A percentile compares a stretch with the other conserved stretches of the same genome.
phyloP scores from a whole-genome alignment of 1,140 invertebrate species.

The Drosophila willistoni region DNA sequence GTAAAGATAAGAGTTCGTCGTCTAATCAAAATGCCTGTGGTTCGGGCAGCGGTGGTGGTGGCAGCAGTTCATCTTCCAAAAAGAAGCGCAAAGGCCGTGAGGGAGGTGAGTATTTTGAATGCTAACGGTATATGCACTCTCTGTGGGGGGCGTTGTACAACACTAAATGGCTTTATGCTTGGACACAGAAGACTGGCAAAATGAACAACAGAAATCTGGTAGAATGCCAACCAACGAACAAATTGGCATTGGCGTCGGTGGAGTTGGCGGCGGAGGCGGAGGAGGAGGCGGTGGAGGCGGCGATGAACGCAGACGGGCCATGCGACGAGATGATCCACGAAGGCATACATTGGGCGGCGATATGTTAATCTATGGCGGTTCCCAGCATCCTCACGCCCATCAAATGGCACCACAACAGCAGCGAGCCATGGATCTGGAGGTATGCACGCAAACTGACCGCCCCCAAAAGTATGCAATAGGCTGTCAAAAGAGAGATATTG shows the following conservation, averaged over 20 bases:
- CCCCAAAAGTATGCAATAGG: no score
- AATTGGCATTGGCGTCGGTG: slow-evolving; percentile 1
- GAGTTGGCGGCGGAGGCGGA: not conserved
- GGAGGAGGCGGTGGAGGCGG: slow-evolving; percentile 62
- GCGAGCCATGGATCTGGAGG: slow-evolving; percentile 89
- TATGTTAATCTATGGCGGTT: slow-evolving; percentile 86
- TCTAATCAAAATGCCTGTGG: slow-evolving; percentile 65
- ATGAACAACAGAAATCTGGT: slow-evolving; percentile 79
- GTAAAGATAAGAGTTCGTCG: slow-evolving; percentile 85
- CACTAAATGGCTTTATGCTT: not conserved
- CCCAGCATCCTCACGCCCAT: slow-evolving; percentile 84
- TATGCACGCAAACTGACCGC: slow-evolving; percentile 75
- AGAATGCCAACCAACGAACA: slow-evolving; percentile 67
- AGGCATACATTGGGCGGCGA: slow-evolving; percentile 88
- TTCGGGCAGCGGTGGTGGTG: slow-evolving; percentile 30
- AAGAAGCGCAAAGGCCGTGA: slow-evolving; percentile 86
- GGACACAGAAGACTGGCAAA: slow-evolving; percentile 82
- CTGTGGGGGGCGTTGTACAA: not conserved
- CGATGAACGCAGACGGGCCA: slow-evolving; percentile 84
- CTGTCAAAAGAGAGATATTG: not conserved
- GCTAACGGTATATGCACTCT: no score
- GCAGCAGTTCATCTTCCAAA: slow-evolving; percentile 83
- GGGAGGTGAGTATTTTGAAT: slow-evolving; percentile 71
- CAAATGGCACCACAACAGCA: slow-evolving; percentile 85
- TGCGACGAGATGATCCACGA: slow-evolving; percentile 87